A percentile compares a stretch with the other conserved stretches of the same genome.
These are phyloP conservation scores for Cheilosia vulpina DNA, from an alignment of 2,888 invertebrate species.

Conservation along the genomic window DNA sequence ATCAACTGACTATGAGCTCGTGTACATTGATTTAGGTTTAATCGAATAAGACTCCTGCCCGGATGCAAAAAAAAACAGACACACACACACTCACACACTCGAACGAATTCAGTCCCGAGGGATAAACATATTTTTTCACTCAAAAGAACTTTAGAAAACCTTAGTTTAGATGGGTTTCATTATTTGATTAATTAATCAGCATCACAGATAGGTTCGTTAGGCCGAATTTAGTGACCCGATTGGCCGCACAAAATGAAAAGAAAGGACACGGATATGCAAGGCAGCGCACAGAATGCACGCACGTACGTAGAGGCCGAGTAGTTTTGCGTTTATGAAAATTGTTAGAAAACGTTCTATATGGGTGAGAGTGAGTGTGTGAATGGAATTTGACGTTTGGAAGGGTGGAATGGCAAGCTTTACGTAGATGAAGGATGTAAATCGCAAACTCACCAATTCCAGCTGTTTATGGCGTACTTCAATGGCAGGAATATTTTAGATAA, in stretches of 20 bases:
- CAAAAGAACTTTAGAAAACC: conserved; percentile 10
- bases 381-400: conserved; percentile 54
- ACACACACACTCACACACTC: conserved; percentile 23
- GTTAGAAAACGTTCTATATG: conserved; percentile 54
- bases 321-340: conserved; percentile 65
- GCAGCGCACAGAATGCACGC: conserved; percentile 27
- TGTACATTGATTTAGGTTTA: conserved; percentile 32
- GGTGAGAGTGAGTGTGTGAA: conserved; percentile 22
- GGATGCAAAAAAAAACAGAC: conserved; percentile 25
- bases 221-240: conserved; percentile 1
- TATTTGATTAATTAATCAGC: conserved; percentile 14
- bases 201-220: conserved; percentile 6
- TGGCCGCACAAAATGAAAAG: conserved; percentile 1
- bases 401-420: conserved; percentile 35
- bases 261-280: conserved; percentile 36
- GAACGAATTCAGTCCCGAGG: conserved; percentile 30
- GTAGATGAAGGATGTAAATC: conserved; percentile 22
- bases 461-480: conserved; percentile 33
- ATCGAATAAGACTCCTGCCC: background rate
- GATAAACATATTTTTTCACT: conserved; percentile 46
- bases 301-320: conserved; percentile 39
- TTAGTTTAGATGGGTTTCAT: background rate
- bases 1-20: conserved; percentile 36
- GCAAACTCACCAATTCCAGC: conserved; percentile 72
- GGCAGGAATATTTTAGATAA: background rate